Evolutionary conservation across 2,888 invertebrate species (phyloP).

Genomic region (Sinelater perroti): DNA sequence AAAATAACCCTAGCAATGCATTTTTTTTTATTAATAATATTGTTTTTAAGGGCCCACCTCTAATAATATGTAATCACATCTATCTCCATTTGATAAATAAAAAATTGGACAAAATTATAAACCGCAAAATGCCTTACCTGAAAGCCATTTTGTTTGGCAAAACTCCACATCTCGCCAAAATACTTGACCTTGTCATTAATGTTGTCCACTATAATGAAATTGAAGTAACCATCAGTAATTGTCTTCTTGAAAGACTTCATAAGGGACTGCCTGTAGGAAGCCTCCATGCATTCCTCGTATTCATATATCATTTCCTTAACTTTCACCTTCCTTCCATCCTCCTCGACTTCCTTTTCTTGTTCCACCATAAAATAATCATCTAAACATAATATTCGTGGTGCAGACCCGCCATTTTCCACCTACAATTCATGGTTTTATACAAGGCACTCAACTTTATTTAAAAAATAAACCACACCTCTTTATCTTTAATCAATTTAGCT

Average conservation of each 20-base stretch:
- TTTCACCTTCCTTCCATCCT: constrained; percentile 76
- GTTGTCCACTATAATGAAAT: constrained; percentile 92
- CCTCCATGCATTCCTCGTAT: constrained; percentile 86
- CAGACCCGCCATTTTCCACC: constrained; percentile 84
- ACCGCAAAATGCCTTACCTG: too few species aligned
- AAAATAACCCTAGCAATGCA: too few species aligned
- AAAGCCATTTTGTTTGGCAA: constrained; percentile 84
- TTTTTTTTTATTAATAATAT: too few species aligned
- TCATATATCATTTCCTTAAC: constrained; percentile 85
- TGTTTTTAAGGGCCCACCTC: too few species aligned
- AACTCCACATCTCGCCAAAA: constrained; percentile 89
- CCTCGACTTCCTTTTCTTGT: constrained; percentile 75
- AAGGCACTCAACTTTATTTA: neutral
- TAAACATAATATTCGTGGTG: constrained; percentile 90
- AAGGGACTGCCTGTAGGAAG: constrained; percentile 81
- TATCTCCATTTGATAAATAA: too few species aligned
- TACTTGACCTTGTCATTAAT: constrained; percentile 83
- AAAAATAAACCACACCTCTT: constrained; percentile 72
- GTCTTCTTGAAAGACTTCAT: constrained; percentile 91
- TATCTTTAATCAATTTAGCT: constrained; percentile 86
- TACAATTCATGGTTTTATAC: constrained; percentile 36
- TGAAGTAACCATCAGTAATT: constrained; percentile 88
- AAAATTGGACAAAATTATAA: too few species aligned
- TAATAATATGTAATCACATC: too few species aligned
- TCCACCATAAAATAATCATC: constrained; percentile 97